These are phyloP conservation scores for Campylorhamphus procurvoides DNA, from an alignment of 2,113 vertebrate species.

Conservation along the genomic window DNA sequence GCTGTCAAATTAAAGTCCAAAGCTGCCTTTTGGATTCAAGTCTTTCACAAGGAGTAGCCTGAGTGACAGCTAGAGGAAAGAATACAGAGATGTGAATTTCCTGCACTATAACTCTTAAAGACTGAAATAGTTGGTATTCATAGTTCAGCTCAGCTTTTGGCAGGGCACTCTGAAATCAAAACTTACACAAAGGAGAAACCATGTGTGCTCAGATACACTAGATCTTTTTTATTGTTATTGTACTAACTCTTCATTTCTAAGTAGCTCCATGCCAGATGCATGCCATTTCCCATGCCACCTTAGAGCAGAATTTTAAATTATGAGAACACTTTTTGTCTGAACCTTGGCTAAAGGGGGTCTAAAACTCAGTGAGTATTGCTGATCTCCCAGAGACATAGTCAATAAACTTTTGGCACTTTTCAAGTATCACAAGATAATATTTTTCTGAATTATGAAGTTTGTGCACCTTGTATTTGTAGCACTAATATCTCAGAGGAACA, in stretches of 20 bases:
- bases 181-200: conserved; percentile 37
- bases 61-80: conserved; percentile 42
- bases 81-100: conserved; percentile 45
- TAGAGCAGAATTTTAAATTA: conserved; percentile 24
- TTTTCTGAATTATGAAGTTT: conserved; percentile 42
- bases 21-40: conserved; percentile 53
- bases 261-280: conserved; percentile 20
- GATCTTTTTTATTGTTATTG: conserved; percentile 50
- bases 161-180: conserved; percentile 33
- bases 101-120: conserved; percentile 34
- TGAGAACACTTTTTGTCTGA: neutral
- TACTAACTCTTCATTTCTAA: conserved; percentile 49
- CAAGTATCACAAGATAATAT: neutral
- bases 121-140: conserved; percentile 57
- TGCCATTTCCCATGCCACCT: neutral
- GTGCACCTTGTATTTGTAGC: neutral
- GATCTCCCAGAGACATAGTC: neutral
- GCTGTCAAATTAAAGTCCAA: conserved; percentile 58
- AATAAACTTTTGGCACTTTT: conserved; percentile 20
- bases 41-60: conserved; percentile 36
- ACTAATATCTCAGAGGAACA: conserved; percentile 28
- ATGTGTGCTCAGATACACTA: conserved; percentile 17
- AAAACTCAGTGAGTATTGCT: neutral
- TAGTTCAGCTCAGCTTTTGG: conserved; percentile 49
- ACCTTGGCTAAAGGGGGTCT: neutral